Evolutionary conservation across 2,888 invertebrate species (phyloP), one percentile per base, ranked within the genome.

Genomic region (Apodemia duryi): DNA sequence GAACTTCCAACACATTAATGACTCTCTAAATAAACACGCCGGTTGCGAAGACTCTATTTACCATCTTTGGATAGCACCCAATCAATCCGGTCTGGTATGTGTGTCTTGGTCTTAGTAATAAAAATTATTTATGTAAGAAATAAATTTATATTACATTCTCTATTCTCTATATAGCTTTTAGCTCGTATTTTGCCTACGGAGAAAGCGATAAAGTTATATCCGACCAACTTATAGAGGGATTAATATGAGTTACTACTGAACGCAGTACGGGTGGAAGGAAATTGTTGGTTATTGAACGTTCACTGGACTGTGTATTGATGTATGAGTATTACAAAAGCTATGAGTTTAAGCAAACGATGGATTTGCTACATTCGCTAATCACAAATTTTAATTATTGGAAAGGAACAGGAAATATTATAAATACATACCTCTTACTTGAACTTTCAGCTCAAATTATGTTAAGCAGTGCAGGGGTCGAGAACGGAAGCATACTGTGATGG

Each of bases 181-280:
- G 57, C 32, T 32, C 32, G 54, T 57, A 32, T 32, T 54, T 57
- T 57, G 57, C 32, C 32, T 57, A 32, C 32, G 32, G 57, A 57
- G 57, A 57, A 57, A 29, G 57, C 64, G 63, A 64, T 67, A 65
- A 65, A 74, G 76, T 46, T 71, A 75, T 75, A 76, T 73, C 77
- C 77, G 75, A 78, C 77, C 75, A 75, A 65, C 68, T 76, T 71
- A 72, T 75, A 73, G 74, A 74, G 70, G 77, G 79, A 81, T 83
- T 83, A 82, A 77, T 77, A 77, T 77, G 75, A 80, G 77, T 79
- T 80, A 81, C 79, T 74, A 75, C 38, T 73, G 73, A 74, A 74
- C 73, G 69, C 72, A 74, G 77, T 77, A 74, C 76, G 77, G 77
- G 75, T 73, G 70, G 76, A 72, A 74, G 76, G 72, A 74, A 76